These are phyloP conservation scores for Pachycephala philippinensis DNA, from an alignment of 2,113 vertebrate genomes.

Conservation along the genomic window DNA sequence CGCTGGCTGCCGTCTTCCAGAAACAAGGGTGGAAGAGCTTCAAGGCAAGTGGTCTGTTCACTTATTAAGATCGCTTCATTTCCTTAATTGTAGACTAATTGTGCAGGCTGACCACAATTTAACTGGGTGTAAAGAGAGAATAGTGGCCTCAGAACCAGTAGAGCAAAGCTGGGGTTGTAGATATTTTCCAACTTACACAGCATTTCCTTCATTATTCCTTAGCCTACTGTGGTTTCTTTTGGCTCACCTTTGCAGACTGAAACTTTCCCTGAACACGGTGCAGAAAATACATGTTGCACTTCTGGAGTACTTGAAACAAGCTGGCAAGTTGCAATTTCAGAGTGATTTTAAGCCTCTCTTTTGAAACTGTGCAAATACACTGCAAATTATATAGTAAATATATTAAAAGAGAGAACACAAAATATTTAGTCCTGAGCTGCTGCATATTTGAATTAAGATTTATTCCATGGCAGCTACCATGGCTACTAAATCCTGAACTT, in stretches of 20 bases:
- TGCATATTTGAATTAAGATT: not conserved
- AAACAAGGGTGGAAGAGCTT: not conserved
- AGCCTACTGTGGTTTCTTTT: not conserved
- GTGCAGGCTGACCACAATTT: not conserved
- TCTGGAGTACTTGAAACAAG: not conserved
- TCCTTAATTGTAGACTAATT: not conserved
- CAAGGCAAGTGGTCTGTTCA: accelerated
- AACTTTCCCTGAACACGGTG: not conserved
- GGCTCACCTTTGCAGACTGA: not conserved
- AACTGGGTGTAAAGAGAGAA: not conserved
- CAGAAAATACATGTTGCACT: not conserved
- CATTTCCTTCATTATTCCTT: not conserved
- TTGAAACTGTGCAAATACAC: not conserved
- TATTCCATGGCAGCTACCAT: not conserved
- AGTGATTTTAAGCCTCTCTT: not conserved
- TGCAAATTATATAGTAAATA: not conserved
- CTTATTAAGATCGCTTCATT: not conserved
- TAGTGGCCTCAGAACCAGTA: not conserved
- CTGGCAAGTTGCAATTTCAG: not conserved
- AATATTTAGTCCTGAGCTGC: not conserved
- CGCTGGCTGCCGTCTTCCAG: too few species aligned
- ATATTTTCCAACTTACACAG: not conserved
- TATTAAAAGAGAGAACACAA: not conserved
- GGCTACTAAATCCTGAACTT: not conserved
- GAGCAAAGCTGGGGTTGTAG: not conserved